Conservation (phyloP, 2,888 invertebrate species). For the Acleris laterana region DNA sequence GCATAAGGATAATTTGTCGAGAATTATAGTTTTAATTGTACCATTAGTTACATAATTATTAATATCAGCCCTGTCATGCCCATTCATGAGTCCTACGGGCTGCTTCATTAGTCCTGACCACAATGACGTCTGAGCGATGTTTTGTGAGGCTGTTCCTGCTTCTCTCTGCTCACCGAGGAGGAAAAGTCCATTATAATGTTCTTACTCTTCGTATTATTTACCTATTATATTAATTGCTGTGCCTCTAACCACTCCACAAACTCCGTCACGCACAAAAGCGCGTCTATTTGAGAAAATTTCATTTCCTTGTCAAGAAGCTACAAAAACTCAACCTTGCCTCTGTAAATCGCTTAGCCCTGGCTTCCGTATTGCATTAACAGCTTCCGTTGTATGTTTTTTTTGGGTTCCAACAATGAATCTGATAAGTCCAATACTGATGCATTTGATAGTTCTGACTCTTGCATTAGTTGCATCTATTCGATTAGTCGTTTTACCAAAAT, state of each 20-base stretch:
- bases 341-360: slow-evolving; percentile 9
- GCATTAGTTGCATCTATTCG: too few relatives aligned
- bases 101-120: slow-evolving; percentile 23
- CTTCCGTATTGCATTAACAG: slow-evolving; percentile 19
- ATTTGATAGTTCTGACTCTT: too few relatives aligned
- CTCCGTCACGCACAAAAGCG: slow-evolving; percentile 27
- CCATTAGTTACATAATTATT: slow-evolving; percentile 25
- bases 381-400: slow-evolving; percentile 23
- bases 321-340: slow-evolving; percentile 33
- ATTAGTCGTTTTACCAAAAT: too few relatives aligned
- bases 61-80: slow-evolving; percentile 13
- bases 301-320: slow-evolving; percentile 32
- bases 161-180: not conserved
- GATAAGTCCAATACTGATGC: not conserved
- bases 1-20: not conserved
- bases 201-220: not conserved
- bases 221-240: not conserved
- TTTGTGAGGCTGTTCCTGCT: slow-evolving; percentile 23
- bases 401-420: not conserved
- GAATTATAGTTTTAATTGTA: slow-evolving; percentile 10
- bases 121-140: slow-evolving; percentile 30
- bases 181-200: too few relatives aligned
- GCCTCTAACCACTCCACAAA: too few relatives aligned
- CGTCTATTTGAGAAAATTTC: slow-evolving; percentile 22
- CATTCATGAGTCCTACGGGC: slow-evolving; percentile 28